These are phyloP conservation scores for Sorex araneus DNA, from an alignment of 2,113 vertebrate species.

Conservation along the genomic window DNA sequence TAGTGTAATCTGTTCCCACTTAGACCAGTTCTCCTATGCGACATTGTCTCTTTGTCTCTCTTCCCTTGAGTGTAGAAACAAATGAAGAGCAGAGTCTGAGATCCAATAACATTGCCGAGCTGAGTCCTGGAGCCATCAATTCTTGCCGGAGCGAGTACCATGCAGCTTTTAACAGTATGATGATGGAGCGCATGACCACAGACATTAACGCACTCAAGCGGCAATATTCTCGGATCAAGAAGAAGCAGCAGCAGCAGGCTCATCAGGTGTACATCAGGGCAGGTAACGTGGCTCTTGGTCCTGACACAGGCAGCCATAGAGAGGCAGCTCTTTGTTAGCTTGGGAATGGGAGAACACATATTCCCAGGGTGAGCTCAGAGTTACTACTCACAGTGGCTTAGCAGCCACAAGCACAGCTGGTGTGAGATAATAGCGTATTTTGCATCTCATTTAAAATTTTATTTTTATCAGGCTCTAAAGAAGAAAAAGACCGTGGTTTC, in stretches of 20 bases:
- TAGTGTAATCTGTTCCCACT: background rate
- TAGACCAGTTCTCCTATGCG: background rate
- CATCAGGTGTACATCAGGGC: slow-evolving; percentile 96
- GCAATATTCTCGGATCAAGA: slow-evolving; percentile 97
- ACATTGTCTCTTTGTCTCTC: background rate
- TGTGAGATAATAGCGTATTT: slow-evolving; percentile 32
- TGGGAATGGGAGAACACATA: background rate
- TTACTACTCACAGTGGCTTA: background rate
- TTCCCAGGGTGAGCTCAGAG: background rate
- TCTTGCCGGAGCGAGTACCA: slow-evolving; percentile 95
- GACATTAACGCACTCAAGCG: slow-evolving; percentile 96
- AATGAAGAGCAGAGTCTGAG: slow-evolving; percentile 90
- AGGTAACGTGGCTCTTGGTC: slow-evolving; percentile 88
- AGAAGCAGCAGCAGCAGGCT: slow-evolving; percentile 96
- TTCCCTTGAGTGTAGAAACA: slow-evolving; percentile 89
- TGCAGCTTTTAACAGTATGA: slow-evolving; percentile 97
- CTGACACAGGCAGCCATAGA: background rate
- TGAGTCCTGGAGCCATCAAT: slow-evolving; percentile 97
- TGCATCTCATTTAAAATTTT: slow-evolving; percentile 80
- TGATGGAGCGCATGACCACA: slow-evolving; percentile 99
- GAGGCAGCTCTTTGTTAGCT: background rate
- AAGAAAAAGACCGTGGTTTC: slow-evolving; percentile 87
- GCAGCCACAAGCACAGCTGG: background rate
- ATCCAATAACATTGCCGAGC: slow-evolving; percentile 94
- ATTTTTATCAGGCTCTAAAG: slow-evolving; percentile 89